Evolutionary conservation across 2,888 invertebrate genomes (phyloP).

Genomic region (Hymenopus coronatus): DNA sequence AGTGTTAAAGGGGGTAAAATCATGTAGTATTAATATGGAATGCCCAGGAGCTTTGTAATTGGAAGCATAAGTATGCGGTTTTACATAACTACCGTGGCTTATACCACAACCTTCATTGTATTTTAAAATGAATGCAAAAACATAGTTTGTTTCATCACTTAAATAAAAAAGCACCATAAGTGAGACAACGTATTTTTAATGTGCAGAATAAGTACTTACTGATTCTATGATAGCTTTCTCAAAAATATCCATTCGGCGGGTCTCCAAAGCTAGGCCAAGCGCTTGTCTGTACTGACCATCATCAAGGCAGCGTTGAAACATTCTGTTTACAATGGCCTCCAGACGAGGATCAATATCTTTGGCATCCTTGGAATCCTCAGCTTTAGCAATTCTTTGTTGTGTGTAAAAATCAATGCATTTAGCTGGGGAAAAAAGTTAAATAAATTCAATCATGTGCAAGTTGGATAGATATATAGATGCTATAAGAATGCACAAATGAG

Average conservation of each 20-base stretch:
- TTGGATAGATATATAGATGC: too few relatives aligned
- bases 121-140: too few relatives aligned
- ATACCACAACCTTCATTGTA: too few relatives aligned
- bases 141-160: too few relatives aligned
- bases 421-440: slow-evolving; percentile 53
- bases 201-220: slow-evolving; percentile 39
- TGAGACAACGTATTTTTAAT: too few relatives aligned
- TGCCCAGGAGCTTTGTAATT: too few relatives aligned
- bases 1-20: too few relatives aligned
- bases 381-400: slow-evolving; percentile 74
- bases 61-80: too few relatives aligned
- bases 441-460: not conserved
- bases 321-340: slow-evolving; percentile 92
- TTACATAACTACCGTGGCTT: too few relatives aligned
- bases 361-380: slow-evolving; percentile 56
- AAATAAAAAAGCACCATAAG: too few relatives aligned
- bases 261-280: slow-evolving; percentile 93
- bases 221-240: slow-evolving; percentile 87
- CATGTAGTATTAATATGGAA: too few relatives aligned
- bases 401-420: slow-evolving; percentile 98
- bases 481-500: too few relatives aligned
- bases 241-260: slow-evolving; percentile 95
- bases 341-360: slow-evolving; percentile 77
- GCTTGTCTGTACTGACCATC: slow-evolving; percentile 95
- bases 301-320: slow-evolving; percentile 94